Percentiles rank a stretch among this genome's conserved stretches.
phyloP scores from a whole-genome alignment of 2,888 invertebrate genomes.

The Andrena camellia region DNA sequence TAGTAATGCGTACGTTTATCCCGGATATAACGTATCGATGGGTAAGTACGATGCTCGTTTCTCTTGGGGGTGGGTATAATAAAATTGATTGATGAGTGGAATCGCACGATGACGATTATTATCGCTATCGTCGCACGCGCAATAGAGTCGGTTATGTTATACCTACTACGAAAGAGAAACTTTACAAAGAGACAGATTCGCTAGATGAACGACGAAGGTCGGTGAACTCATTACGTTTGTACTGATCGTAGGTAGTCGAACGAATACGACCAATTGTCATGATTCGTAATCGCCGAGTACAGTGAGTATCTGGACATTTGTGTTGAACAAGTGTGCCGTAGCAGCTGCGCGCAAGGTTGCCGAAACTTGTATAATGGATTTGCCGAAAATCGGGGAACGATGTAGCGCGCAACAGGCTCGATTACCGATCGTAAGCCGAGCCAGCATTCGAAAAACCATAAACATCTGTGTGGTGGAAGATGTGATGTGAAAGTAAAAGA shows the following conservation, averaged over 20 bases:
- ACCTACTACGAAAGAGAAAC: background rate
- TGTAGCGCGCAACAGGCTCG: background rate
- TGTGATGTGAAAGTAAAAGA: background rate
- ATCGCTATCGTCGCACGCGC: background rate
- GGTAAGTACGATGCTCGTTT: too few species aligned
- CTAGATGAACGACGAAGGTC: constrained; percentile 32
- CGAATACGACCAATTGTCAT: constrained; percentile 49
- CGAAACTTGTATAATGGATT: constrained; percentile 28
- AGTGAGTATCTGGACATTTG: constrained; percentile 23
- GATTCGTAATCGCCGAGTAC: constrained; percentile 42
- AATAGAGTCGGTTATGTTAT: background rate
- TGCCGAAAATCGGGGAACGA: constrained; percentile 32
- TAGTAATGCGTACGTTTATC: too few species aligned
- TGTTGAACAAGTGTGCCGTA: constrained; percentile 14
- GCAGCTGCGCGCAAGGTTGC: constrained; percentile 35
- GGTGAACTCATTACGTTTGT: constrained; percentile 46
- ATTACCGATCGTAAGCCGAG: background rate
- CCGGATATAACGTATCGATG: too few species aligned
- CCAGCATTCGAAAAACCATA: too few species aligned
- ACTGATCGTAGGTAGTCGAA: constrained; percentile 12
- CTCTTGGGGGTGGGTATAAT: too few species aligned
- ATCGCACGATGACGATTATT: background rate
- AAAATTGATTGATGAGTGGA: too few species aligned
- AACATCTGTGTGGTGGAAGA: background rate
- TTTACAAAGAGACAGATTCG: background rate